Percentiles rank a stretch among this genome's conserved stretches.
Evolutionary conservation across 2,113 vertebrate genomes (phyloP).

Genomic region (Corythaixoides concolor): DNA sequence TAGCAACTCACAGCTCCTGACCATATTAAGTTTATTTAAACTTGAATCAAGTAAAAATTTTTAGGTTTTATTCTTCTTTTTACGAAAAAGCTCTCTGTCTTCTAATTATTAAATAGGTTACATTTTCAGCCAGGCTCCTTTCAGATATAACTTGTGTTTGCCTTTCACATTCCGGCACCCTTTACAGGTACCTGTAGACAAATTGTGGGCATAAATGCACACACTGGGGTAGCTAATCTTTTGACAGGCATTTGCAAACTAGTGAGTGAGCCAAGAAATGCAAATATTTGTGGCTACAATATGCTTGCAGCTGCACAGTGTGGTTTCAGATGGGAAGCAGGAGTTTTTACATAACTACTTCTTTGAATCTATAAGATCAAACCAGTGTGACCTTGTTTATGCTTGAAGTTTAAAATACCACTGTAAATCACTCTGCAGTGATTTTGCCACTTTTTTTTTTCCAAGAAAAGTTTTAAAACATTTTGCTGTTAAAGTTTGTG

Average conservation of each 20-base stretch:
- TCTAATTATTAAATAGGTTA: not conserved
- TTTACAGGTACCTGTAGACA: not conserved
- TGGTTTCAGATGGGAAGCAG: slow-evolving; percentile 12
- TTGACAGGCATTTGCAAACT: not conserved
- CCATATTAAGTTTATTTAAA: not conserved
- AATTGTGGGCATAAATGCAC: not conserved
- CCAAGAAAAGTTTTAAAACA: not conserved
- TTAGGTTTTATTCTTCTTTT: not conserved
- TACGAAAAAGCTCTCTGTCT: not conserved
- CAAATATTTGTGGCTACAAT: not conserved
- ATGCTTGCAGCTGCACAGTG: not conserved
- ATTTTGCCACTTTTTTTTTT: not conserved
- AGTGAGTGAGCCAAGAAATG: not conserved
- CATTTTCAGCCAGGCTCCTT: not conserved
- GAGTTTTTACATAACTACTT: not conserved
- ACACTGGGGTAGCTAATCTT: not conserved
- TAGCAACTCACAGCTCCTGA: not conserved
- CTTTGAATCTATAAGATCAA: not conserved
- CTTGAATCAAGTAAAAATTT: not conserved
- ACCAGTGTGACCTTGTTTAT: not conserved
- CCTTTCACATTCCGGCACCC: not conserved
- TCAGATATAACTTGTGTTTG: not conserved
- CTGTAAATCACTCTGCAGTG: not conserved
- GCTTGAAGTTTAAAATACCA: not conserved
- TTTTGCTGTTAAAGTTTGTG: not conserved